Conservation (phyloP, 2,888 invertebrate species). For the Mythimna loreyi region DNA sequence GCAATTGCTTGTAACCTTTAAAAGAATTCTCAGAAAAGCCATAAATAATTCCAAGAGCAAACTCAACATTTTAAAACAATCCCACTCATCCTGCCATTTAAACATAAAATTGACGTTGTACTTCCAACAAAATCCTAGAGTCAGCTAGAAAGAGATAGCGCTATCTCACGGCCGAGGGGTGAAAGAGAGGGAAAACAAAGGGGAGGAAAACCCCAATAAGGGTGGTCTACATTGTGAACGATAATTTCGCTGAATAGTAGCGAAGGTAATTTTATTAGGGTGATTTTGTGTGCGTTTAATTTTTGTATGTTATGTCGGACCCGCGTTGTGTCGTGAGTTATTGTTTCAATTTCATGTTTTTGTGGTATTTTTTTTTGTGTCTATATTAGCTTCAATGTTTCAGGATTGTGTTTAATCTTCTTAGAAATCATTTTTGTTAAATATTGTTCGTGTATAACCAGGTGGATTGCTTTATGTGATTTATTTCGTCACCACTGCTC, state of each 20-base stretch:
- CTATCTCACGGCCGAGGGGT: slow-evolving; percentile 38
- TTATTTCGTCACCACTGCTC: too few species aligned
- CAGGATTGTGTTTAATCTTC: not conserved
- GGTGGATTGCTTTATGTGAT: too few species aligned
- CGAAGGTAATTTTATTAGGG: slow-evolving; percentile 67
- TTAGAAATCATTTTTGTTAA: too few species aligned
- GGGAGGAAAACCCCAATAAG: slow-evolving; percentile 68
- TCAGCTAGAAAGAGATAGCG: slow-evolving; percentile 53
- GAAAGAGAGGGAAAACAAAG: slow-evolving; percentile 56
- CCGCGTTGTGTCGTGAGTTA: slow-evolving; percentile 44
- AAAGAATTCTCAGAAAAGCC: not conserved
- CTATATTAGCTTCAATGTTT: not conserved
- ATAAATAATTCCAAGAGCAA: slow-evolving; percentile 1
- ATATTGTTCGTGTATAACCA: not conserved
- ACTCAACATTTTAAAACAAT: slow-evolving; percentile 39
- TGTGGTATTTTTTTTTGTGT: slow-evolving; percentile 24
- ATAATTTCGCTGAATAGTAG: slow-evolving; percentile 72
- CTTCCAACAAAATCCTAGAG: slow-evolving; percentile 53
- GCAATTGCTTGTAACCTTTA: not conserved
- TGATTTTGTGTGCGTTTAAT: slow-evolving; percentile 59
- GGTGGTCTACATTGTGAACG: slow-evolving; percentile 72
- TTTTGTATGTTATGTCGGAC: slow-evolving; percentile 51
- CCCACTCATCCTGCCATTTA: slow-evolving; percentile 42
- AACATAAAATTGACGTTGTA: slow-evolving; percentile 53
- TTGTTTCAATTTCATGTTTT: slow-evolving; percentile 55